Evolutionary conservation across 2,113 vertebrate genomes (phyloP), one percentile per base, ranked within the genome.

Genomic region (Notarius quadriscutis): DNA sequence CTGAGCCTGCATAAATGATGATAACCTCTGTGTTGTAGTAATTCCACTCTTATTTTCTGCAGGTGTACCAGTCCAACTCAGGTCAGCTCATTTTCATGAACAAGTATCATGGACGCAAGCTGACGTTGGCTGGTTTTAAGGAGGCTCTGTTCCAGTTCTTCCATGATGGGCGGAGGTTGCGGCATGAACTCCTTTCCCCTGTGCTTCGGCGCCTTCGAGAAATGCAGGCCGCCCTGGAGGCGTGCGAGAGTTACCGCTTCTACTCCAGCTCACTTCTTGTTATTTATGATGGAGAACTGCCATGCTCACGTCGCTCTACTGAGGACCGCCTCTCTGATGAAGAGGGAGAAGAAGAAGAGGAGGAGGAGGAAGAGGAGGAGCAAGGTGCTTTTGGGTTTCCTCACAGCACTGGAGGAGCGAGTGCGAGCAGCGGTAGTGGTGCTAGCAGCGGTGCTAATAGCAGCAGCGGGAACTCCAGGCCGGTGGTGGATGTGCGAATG

Each of bases 11-110:
- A 55, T 15, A 51, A 55, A 15, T 78, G 4, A 7, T 41, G 41
- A 41, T 51, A 25, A 53, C 5, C 18, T 30, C 51, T 53, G 22
- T n/a, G 12, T n/a, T 53, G 75, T 78, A 53, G 75, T 53, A 53
- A 78, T n/a, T 50, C 11, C 9, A 20, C 11, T 83, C 6, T n/a
- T 14, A 25, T 62, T 48, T 51, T 50, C 55, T 30, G 18, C 78
- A 90, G 98, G 98, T 99, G 22, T 99, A 99, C 93, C 98, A 99
- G 95, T 96, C 97, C 0, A 97, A 96, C 89, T 96, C 97, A 0
- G 97, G 96, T 84, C 98, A 99, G 94, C 95, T 99, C 48, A 98
- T 99, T 96, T 99, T 99, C 94, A 99, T 99, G 98, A 99, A 99
- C 92, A 99, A 99, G 92, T 99, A 99, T 93, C 97, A 99, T 0